Percentiles rank a stretch among this genome's conserved stretches.
Evolutionary conservation across 2,888 invertebrate genomes (phyloP).

Genomic region (Hypomecis punctinalis): DNA sequence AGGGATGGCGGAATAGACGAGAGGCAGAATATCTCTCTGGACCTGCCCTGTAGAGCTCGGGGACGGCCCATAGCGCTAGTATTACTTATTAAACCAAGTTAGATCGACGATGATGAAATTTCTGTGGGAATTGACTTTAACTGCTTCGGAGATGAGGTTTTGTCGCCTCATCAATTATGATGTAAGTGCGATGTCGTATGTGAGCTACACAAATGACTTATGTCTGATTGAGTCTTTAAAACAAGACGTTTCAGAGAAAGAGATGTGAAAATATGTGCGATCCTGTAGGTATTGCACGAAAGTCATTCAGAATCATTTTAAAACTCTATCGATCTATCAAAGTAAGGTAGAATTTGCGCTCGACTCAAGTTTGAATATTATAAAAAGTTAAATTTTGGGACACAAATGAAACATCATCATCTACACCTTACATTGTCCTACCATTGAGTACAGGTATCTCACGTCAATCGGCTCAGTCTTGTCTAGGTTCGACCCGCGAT

Average conservation of each 20-base stretch:
- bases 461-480: too few species aligned
- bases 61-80: constrained; percentile 76
- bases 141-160: constrained; percentile 76
- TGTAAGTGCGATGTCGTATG: constrained; percentile 49
- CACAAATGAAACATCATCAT: too few species aligned
- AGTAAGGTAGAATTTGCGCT: too few species aligned
- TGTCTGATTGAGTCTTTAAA: constrained; percentile 45
- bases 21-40: constrained; percentile 76
- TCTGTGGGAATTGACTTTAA: constrained; percentile 83
- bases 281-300: not conserved
- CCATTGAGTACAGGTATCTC: too few species aligned
- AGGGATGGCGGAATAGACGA: constrained; percentile 72
- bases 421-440: too few species aligned
- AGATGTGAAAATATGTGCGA: not conserved
- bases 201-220: constrained; percentile 47
- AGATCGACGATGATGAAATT: constrained; percentile 84
- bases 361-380: too few species aligned
- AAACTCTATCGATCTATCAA: too few species aligned
- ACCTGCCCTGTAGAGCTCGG: constrained; percentile 65
- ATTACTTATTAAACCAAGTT: constrained; percentile 81
- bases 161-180: constrained; percentile 74
- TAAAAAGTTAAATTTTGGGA: too few species aligned
- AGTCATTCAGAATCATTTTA: too few species aligned
- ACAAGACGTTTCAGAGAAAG: constrained; percentile 7
- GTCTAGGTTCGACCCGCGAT: too few species aligned